A percentile compares a stretch with the other conserved stretches of the same genome.
These are phyloP conservation scores for Prionailurus bengalensis DNA, from an alignment of 2,113 vertebrate genomes.

Conservation along the genomic window DNA sequence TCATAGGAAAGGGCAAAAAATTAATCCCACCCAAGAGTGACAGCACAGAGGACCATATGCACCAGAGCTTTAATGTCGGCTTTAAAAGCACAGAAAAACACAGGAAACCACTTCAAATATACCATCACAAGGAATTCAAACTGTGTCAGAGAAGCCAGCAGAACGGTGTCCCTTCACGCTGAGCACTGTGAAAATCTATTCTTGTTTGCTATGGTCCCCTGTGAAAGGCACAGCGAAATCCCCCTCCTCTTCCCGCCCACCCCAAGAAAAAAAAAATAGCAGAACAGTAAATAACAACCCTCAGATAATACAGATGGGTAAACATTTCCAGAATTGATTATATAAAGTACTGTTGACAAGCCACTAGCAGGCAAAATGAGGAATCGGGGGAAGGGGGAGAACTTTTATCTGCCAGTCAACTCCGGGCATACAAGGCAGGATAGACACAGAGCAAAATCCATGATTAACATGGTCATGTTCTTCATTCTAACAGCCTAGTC, in stretches of 20 bases:
- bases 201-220: constrained; percentile 43
- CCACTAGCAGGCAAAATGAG: constrained; percentile 32
- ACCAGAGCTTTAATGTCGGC: neutral
- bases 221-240: neutral
- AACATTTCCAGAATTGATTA: constrained; percentile 70
- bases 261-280: constrained; percentile 20
- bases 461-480: neutral
- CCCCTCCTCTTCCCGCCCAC: neutral
- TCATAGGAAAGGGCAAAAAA: neutral
- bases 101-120: constrained; percentile 61
- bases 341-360: constrained; percentile 60
- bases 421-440: neutral
- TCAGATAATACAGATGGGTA: constrained; percentile 57
- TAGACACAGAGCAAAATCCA: neutral
- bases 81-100: constrained; percentile 25
- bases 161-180: neutral
- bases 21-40: constrained; percentile 3
- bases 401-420: constrained; percentile 34
- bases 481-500: neutral
- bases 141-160: constrained; percentile 29
- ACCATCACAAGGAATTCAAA: constrained; percentile 30
- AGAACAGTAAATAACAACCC: constrained; percentile 70
- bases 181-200: constrained; percentile 44
- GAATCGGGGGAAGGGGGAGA: neutral
- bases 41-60: neutral